These are phyloP conservation scores for Forbesichthys agassizii DNA, from an alignment of 2,113 vertebrate genomes.

Conservation along the genomic window DNA sequence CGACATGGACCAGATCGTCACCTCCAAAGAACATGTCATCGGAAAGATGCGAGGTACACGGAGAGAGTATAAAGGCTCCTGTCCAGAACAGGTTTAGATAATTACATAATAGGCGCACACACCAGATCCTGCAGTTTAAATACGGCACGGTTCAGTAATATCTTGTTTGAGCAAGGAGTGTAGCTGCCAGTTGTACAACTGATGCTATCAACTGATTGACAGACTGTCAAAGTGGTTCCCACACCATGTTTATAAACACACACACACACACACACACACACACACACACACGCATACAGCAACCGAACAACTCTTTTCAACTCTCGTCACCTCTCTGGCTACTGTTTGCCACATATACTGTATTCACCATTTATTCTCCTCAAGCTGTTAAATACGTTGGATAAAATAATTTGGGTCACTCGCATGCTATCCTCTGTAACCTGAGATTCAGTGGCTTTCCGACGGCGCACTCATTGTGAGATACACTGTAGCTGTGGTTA, in stretches of 20 bases:
- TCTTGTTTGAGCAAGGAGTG: too few relatives aligned
- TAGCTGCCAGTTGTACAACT: too few relatives aligned
- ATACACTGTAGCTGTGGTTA: constrained; percentile 14
- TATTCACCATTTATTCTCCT: too few relatives aligned
- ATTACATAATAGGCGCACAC: neutral
- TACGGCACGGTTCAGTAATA: too few relatives aligned
- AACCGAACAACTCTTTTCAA: too few relatives aligned
- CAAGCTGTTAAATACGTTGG: neutral
- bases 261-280: neutral
- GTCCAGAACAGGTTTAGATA: neutral
- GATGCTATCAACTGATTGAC: neutral
- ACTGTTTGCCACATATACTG: too few relatives aligned
- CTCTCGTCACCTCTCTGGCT: too few relatives aligned
- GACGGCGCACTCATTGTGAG: constrained; percentile 10
- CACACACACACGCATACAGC: neutral
- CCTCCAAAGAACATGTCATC: constrained; percentile 92
- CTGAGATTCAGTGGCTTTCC: neutral
- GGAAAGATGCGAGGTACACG: constrained; percentile 88
- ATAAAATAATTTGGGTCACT: neutral
- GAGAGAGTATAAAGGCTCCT: neutral
- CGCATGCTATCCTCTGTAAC: constrained; percentile 23
- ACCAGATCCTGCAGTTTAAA: neutral
- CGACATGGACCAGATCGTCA: constrained; percentile 97
- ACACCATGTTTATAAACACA: neutral
- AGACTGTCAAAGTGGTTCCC: neutral